These are phyloP conservation scores for Pterocles gutturalis DNA, from an alignment of 2,113 vertebrate genomes.

Conservation along the genomic window DNA sequence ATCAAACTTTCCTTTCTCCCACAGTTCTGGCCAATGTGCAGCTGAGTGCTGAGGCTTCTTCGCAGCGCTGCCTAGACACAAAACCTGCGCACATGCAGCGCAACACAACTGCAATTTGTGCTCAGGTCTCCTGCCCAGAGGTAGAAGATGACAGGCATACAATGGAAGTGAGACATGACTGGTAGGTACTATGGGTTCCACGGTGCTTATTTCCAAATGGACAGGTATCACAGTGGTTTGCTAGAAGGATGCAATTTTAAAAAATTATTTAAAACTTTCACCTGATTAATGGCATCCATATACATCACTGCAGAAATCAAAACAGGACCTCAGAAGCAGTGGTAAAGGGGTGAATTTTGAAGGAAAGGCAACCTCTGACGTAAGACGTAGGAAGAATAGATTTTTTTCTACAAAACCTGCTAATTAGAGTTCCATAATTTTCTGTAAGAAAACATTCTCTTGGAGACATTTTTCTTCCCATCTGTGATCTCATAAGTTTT, in stretches of 20 bases:
- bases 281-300: neutral
- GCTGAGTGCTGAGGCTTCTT: neutral
- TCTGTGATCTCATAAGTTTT: neutral
- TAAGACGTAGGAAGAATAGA: neutral
- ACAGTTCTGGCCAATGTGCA: neutral
- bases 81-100: neutral
- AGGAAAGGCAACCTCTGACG: neutral
- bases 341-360: neutral
- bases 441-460: neutral
- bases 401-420: neutral
- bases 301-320: neutral
- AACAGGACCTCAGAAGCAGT: neutral
- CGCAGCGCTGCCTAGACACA: neutral
- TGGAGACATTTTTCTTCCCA: neutral
- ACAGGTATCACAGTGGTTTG: neutral
- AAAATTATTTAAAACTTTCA: neutral
- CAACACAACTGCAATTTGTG: neutral
- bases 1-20: neutral
- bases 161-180: fast-evolving
- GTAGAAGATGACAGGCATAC: neutral
- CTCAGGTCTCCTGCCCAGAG: neutral
- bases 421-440: neutral
- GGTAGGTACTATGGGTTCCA: neutral
- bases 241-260: neutral
- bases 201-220: neutral